A percentile compares a stretch with the other conserved stretches of the same genome.
phyloP scores from a whole-genome alignment of 1,140 invertebrate genomes.

The Cheumatopsyche charites region DNA sequence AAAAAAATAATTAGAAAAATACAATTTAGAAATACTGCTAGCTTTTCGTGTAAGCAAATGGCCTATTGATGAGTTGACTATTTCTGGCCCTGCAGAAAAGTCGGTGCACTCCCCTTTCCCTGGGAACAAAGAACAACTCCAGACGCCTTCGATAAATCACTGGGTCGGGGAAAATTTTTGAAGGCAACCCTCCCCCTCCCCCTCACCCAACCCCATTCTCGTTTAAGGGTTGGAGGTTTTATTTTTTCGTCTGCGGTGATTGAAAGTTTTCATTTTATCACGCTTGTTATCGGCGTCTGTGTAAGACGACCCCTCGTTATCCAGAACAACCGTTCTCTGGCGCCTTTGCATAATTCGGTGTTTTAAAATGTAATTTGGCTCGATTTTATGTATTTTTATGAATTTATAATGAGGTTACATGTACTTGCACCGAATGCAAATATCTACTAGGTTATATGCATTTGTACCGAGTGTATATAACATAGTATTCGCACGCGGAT shows the following conservation, averaged over 20 bases:
- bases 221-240: not conserved
- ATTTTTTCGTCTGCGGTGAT: slow-evolving; percentile 9
- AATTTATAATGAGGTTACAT: too few relatives aligned
- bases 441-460: too few relatives aligned
- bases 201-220: not conserved
- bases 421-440: too few relatives aligned
- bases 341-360: not conserved
- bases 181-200: not conserved
- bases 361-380: not conserved
- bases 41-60: too few relatives aligned
- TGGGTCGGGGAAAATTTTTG: slow-evolving; percentile 1
- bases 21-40: too few relatives aligned
- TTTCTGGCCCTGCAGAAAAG: too few relatives aligned
- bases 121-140: slow-evolving; percentile 8
- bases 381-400: too few relatives aligned
- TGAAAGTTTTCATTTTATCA: slow-evolving; percentile 22
- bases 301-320: not conserved
- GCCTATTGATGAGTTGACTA: too few relatives aligned
- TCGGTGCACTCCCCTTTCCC: not conserved
- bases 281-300: slow-evolving; percentile 7
- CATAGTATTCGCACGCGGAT: too few relatives aligned
- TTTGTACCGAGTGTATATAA: too few relatives aligned
- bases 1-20: too few relatives aligned
- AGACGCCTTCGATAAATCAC: slow-evolving; percentile 11
- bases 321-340: not conserved